Conservation (phyloP, 2,113 vertebrate genomes). For the Sturnira hondurensis region DNA sequence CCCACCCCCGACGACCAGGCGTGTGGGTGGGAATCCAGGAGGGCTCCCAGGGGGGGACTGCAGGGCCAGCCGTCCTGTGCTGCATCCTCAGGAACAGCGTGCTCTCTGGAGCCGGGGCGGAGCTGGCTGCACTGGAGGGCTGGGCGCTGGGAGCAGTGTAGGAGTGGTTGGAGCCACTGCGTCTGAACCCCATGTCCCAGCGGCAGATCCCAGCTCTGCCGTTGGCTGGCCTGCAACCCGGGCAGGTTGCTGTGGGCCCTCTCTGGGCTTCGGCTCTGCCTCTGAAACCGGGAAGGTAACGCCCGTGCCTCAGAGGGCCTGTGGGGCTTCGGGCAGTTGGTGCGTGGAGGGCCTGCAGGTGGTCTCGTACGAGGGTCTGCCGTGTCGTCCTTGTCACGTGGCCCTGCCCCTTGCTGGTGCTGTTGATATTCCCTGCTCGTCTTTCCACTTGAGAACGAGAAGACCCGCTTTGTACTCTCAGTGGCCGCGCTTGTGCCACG, state of each 20-base stretch:
- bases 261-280: not conserved
- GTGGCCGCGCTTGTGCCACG: accelerated
- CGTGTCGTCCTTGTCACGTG: accelerated
- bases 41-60: not conserved
- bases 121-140: accelerated
- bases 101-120: not conserved
- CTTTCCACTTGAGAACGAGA: not conserved
- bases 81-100: accelerated
- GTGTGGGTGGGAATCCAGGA: not conserved
- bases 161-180: accelerated
- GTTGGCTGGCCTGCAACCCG: accelerated
- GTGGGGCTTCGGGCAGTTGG: not conserved
- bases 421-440: accelerated
- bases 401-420: not conserved
- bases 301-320: not conserved
- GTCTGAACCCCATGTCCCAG: accelerated
- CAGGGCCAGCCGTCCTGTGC: accelerated
- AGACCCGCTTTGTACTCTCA: accelerated
- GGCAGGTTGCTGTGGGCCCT: not conserved
- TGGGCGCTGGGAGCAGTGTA: not conserved
- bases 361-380: not conserved
- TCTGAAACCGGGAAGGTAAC: accelerated
- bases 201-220: not conserved
- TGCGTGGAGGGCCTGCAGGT: not conserved
- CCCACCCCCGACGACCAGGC: not conserved